phyloP scores from a whole-genome alignment of 2,888 invertebrate genomes.

The Ormia ochracea region DNA sequence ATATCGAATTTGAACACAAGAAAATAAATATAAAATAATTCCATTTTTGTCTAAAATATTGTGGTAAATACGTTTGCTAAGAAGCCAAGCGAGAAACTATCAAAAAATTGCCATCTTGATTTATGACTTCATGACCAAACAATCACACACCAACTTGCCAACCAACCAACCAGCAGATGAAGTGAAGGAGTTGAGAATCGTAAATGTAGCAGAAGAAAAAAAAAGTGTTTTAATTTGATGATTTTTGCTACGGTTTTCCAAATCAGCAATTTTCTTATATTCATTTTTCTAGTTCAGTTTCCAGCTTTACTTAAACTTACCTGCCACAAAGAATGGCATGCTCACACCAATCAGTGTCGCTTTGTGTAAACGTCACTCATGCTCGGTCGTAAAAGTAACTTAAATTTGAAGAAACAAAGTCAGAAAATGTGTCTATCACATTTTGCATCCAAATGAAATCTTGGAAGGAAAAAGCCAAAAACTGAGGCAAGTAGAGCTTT shows the following conservation, averaged over 20 bases:
- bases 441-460: background rate
- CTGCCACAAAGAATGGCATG: constrained; percentile 45
- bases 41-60: constrained; percentile 25
- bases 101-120: constrained; percentile 67
- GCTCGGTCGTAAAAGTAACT: constrained; percentile 29
- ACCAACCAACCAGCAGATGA: constrained; percentile 16
- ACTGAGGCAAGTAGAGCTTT: background rate
- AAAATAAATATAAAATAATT: constrained; percentile 6
- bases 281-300: constrained; percentile 18
- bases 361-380: constrained; percentile 63
- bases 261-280: constrained; percentile 42
- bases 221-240: constrained; percentile 50
- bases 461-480: background rate
- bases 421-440: background rate
- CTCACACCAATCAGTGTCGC: constrained; percentile 63
- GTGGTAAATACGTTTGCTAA: constrained; percentile 31
- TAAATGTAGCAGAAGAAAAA: constrained; percentile 38
- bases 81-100: constrained; percentile 54
- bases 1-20: constrained; percentile 21
- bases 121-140: constrained; percentile 69
- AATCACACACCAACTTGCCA: constrained; percentile 64
- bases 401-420: background rate
- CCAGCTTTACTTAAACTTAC: constrained; percentile 1
- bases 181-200: background rate
- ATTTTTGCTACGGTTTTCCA: constrained; percentile 58